phyloP scores from a whole-genome alignment of 1,140 invertebrate genomes.

The Acromyrmex echinatior region DNA sequence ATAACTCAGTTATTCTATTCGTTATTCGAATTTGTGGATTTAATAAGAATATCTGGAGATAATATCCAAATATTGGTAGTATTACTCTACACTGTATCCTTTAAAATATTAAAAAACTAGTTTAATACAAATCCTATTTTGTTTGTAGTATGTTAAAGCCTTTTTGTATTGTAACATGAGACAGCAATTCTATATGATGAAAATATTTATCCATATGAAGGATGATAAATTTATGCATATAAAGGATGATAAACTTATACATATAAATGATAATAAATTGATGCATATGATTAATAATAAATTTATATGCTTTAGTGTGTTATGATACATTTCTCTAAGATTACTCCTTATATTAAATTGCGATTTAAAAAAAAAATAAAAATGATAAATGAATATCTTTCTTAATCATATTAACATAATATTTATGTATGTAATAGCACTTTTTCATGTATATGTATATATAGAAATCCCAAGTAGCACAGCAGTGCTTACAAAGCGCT shows the following conservation, averaged over 20 bases:
- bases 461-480: not conserved
- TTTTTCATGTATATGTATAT: not conserved
- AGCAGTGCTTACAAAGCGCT: no score
- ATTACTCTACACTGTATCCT: not conserved
- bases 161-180: not conserved
- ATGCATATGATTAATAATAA: not conserved
- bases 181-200: not conserved
- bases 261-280: not conserved
- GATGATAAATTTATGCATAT: not conserved
- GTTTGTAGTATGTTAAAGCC: not conserved
- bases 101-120: not conserved
- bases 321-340: not conserved
- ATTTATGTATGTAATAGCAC: not conserved
- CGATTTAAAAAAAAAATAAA: not conserved
- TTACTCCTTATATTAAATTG: not conserved
- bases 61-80: slow-evolving; percentile 7
- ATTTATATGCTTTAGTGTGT: not conserved
- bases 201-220: no score
- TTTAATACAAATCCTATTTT: slow-evolving; percentile 10
- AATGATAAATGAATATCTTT: not conserved
- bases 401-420: not conserved
- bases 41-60: not conserved
- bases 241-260: not conserved
- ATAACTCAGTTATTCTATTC: not conserved
- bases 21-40: not conserved